Conservation (phyloP, 2,797 vertebrate species). For the Fratercula arctica region DNA sequence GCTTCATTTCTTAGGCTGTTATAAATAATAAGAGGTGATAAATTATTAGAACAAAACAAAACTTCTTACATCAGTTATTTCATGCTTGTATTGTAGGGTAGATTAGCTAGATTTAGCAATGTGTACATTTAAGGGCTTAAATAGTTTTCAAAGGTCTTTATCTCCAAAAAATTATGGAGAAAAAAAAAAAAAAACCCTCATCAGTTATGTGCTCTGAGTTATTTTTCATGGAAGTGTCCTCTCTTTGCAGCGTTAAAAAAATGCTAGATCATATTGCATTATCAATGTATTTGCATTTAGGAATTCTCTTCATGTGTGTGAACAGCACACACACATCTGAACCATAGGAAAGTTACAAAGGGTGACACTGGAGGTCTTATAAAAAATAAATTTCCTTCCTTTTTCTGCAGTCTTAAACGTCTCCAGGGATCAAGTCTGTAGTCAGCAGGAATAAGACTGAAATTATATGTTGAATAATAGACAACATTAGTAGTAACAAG, state of each 20-base stretch:
- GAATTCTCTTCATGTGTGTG: not conserved
- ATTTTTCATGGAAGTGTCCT: not conserved
- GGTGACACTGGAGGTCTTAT: not conserved
- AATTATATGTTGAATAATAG: not conserved
- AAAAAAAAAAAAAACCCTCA: fast-evolving
- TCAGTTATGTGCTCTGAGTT: not conserved
- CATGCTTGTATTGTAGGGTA: not conserved
- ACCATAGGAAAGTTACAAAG: not conserved
- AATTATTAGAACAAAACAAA: not conserved
- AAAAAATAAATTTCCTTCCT: not conserved
- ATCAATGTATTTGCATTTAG: not conserved
- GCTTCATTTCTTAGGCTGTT: conserved; percentile 40
- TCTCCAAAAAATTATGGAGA: not conserved
- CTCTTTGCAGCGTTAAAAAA: not conserved
- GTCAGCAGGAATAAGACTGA: not conserved
- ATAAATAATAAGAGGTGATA: not conserved
- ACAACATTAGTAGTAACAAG: not conserved
- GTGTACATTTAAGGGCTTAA: not conserved
- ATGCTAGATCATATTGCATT: not conserved
- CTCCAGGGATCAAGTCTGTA: not conserved
- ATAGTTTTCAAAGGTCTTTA: not conserved
- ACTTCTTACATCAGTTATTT: not conserved
- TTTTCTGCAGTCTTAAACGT: not conserved
- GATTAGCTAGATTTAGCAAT: not conserved
- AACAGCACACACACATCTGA: not conserved